Evolutionary conservation across 2,797 vertebrate genomes (phyloP), one percentile per base, ranked within the genome.

Genomic region (Eulemur coronatus): DNA sequence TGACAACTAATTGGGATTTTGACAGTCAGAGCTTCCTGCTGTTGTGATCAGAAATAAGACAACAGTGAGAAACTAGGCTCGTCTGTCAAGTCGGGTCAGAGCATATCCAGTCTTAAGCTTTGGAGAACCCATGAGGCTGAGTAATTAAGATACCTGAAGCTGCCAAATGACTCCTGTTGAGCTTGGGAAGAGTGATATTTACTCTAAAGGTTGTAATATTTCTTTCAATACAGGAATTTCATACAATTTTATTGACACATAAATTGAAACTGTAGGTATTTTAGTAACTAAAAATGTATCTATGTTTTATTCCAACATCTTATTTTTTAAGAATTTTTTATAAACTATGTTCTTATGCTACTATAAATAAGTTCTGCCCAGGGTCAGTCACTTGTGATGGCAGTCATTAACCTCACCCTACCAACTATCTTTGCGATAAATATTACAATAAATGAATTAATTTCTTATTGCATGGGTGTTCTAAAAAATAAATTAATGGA

Each of bases 1-100:
- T 72, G 30, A 84, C 33, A 69, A 91, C 57, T 79, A 90, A 91
- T 50, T 91, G 18, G 33, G 70, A 82, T 89, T 92, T 95, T 89
- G 35, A 80, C 67, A 80, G 35, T 76, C 50, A 84, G 20, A 67
- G 59, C 12, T 93, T 94, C 63, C 65, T 94, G 67, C n/a, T 91
- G 7, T 73, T 69, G 89, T 78, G 14, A 89, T 75, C 50, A 85
- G 43, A 86, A 96, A 65, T 75, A 70, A 94, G 63, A 48, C 35
- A 82, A 73, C 10, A 61, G 12, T 91, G 41, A 94, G 75, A 95
- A 94, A 65, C 24, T 59, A 65, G 81, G 75, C 35, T 93, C 30
- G 48, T 67, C 82, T 84, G 30, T 95, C 65, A 92, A 69, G 48
- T 91, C 46, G 84, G 35, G 52, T 93, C 57, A 93, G 43, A 84